A percentile compares a stretch with the other conserved stretches of the same genome.
These are phyloP conservation scores for Euwallacea similis DNA, from an alignment of 1,140 invertebrate genomes.

Conservation along the genomic window DNA sequence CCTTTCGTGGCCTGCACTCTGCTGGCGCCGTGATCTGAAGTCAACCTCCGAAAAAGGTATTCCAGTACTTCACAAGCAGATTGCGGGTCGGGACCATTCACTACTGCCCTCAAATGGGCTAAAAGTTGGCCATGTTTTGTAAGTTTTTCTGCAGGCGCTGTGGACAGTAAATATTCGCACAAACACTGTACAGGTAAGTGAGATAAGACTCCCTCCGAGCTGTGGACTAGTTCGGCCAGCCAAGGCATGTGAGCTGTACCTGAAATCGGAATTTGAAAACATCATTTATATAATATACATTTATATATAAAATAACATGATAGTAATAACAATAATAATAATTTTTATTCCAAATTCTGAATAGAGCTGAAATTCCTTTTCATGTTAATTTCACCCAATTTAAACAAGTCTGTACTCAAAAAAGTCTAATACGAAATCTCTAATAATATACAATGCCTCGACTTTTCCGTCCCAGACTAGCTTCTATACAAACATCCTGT, in stretches of 20 bases:
- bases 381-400: too few species aligned
- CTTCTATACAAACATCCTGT: too few species aligned
- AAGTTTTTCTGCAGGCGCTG: constrained; percentile 62
- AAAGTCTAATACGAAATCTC: too few species aligned
- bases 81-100: constrained; percentile 64
- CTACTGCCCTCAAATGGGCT: constrained; percentile 70
- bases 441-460: too few species aligned
- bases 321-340: background rate
- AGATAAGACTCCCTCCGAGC: constrained; percentile 81
- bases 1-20: constrained; percentile 76
- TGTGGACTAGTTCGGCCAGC: constrained; percentile 92
- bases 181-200: constrained; percentile 93
- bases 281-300: too few species aligned
- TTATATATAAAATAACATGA: background rate
- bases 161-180: constrained; percentile 91
- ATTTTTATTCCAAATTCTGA: background rate
- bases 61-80: constrained; percentile 82
- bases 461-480: too few species aligned
- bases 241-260: constrained; percentile 92
- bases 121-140: constrained; percentile 80
- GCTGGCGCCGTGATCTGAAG: constrained; percentile 77
- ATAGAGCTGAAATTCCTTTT: background rate
- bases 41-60: constrained; percentile 85
- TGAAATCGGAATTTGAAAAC: background rate
- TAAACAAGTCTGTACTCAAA: too few species aligned